Percentiles rank a stretch among this genome's conserved stretches.
Evolutionary conservation across 2,888 invertebrate species (phyloP).

Genomic region (Lepidochitona cinerea): DNA sequence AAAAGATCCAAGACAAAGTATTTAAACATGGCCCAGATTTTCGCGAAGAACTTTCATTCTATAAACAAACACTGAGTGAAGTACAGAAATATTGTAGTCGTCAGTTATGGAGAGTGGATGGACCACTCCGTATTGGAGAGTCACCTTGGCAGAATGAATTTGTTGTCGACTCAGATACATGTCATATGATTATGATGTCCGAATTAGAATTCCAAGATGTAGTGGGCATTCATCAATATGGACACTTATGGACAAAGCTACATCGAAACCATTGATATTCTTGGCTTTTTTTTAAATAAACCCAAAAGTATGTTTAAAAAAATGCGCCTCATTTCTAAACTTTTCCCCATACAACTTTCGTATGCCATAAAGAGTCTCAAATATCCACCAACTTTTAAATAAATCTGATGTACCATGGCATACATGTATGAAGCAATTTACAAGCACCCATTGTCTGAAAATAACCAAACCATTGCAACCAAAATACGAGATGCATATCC

Average conservation of each 20-base stretch:
- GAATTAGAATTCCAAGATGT: not conserved
- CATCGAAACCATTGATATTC: too few species aligned
- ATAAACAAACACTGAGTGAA: not conserved
- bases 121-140: not conserved
- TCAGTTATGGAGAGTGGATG: not conserved
- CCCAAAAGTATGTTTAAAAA: too few species aligned
- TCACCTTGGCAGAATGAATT: not conserved
- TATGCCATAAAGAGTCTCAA: too few species aligned
- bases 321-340: too few species aligned
- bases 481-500: too few species aligned
- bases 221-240: not conserved
- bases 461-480: too few species aligned
- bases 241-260: not conserved
- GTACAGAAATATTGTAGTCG: not conserved
- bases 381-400: too few species aligned
- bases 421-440: too few species aligned
- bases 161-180: not conserved
- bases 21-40: not conserved
- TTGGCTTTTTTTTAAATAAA: too few species aligned
- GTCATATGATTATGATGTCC: not conserved
- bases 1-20: conserved; percentile 1
- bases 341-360: too few species aligned
- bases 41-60: not conserved
- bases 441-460: too few species aligned
- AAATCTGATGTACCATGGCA: too few species aligned